Base-by-base conservation (phyloP, 1,140 invertebrate genomes). In the Brevipalpus yothersi region DNA sequence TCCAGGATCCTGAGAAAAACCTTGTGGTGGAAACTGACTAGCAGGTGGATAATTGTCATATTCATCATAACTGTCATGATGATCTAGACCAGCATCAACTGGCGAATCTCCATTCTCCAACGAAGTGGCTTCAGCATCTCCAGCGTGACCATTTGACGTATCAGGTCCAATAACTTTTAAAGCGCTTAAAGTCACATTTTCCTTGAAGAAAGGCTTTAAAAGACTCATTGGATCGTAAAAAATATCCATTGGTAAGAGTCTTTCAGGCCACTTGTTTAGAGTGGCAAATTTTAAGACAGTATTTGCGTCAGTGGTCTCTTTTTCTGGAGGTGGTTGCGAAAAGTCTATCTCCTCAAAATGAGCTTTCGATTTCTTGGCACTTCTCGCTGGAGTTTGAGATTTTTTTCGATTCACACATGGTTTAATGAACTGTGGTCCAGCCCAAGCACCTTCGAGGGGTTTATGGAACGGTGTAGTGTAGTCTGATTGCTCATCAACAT, bases 391-490 rank as follows among this genome's bases (percentile, higher is more conserved):
- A 39, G 17, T 1, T 40, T 49, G 21, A 17, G 43, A 19, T 5
- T 54, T 53, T 62, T 47, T 53, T 53, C 41, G 67, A 13, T 41
- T 15, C 8, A 42, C 41, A 55, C 43, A 56, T 4, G 31, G 13
- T 40, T 56, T 62, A 83, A 83, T 85, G 67, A 84, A 81, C 42
- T 75, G 70, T 39, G 82, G 82, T 1, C 83, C 82, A 43, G 79
- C 81, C 83, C 82, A 85, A 45, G 81, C 78, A 60, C 74, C 72
- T 15, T 81, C 66, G 31, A 78, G 69, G 58, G 76, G 74, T 57
- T 75, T 72, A 56, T 62, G 54, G 56, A 79, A 71, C 69, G 80
- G 84, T 0, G 81, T 82, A 70, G 84, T 85, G 66, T 85, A 82
- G n/a, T 68, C 67, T 1, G 72, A 73, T 47, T 58, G 13, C 8